Evolutionary conservation across 2,888 invertebrate genomes (phyloP).

Genomic region (Hypomecis punctinalis): DNA sequence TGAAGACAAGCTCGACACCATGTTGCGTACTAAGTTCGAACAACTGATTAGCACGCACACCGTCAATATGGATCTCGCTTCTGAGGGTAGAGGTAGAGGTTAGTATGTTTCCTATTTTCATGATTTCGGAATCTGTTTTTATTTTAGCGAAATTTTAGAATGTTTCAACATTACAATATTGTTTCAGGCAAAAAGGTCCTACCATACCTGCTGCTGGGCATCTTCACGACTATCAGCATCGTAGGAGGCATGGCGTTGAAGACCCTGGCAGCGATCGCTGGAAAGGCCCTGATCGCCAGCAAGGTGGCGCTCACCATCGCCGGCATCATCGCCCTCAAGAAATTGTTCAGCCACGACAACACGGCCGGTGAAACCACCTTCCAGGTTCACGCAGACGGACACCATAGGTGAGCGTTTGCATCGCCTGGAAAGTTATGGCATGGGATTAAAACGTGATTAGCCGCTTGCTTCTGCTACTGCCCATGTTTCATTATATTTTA

Average conservation of each 20-base stretch:
- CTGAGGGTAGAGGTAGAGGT: constrained; percentile 83
- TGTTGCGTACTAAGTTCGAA: constrained; percentile 82
- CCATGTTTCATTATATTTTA: constrained; percentile 34
- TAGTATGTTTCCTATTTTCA: constrained; percentile 35
- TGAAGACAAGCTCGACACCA: constrained; percentile 83
- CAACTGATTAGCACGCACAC: constrained; percentile 87
- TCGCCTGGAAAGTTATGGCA: background rate
- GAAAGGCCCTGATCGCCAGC: constrained; percentile 89
- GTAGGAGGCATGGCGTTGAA: constrained; percentile 89
- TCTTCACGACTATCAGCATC: constrained; percentile 87
- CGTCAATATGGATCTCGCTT: constrained; percentile 86
- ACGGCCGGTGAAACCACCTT: constrained; percentile 86
- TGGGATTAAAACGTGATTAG: background rate
- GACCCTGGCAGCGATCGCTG: constrained; percentile 88
- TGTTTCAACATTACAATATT: constrained; percentile 12
- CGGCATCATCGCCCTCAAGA: constrained; percentile 89
- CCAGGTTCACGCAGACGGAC: constrained; percentile 89
- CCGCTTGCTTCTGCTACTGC: background rate
- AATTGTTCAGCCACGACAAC: constrained; percentile 88
- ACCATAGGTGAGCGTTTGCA: constrained; percentile 80
- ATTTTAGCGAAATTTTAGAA: constrained; percentile 15
- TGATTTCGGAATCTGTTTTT: constrained; percentile 7
- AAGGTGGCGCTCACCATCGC: constrained; percentile 90
- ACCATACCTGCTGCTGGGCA: constrained; percentile 86
- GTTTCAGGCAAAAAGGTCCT: constrained; percentile 82